phyloP scores from a whole-genome alignment of 1,140 invertebrate genomes.

The Apocrypta bakeri region DNA sequence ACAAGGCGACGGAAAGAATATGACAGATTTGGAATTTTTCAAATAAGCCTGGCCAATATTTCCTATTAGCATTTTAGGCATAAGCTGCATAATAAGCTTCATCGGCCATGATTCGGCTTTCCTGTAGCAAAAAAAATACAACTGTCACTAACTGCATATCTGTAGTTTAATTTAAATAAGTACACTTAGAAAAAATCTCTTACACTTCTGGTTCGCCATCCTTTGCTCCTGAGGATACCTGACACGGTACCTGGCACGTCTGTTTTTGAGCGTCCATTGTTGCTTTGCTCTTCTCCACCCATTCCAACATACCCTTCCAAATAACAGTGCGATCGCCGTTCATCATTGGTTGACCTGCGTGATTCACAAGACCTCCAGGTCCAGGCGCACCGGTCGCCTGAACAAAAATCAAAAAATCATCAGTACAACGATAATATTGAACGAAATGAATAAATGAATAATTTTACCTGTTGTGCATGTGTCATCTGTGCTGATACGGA shows the following conservation, averaged over 20 bases:
- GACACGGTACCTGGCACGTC: slow-evolving; percentile 88
- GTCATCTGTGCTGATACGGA: slow-evolving; percentile 63
- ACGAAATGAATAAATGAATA: neutral
- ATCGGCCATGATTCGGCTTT: slow-evolving; percentile 94
- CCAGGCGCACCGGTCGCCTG: slow-evolving; percentile 25
- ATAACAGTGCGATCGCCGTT: slow-evolving; percentile 81
- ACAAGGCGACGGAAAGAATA: slow-evolving; percentile 84
- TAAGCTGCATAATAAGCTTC: slow-evolving; percentile 93
- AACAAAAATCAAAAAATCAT: neutral
- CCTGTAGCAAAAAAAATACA: slow-evolving; percentile 70
- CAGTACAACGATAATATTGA: neutral
- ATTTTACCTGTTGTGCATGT: slow-evolving; percentile 63
- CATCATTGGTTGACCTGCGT: slow-evolving; percentile 36
- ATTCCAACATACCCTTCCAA: slow-evolving; percentile 92
- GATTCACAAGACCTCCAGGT: slow-evolving; percentile 2
- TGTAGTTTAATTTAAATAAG: neutral
- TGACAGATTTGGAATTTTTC: slow-evolving; percentile 90
- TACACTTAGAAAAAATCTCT: slow-evolving; percentile 59
- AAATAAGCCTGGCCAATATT: slow-evolving; percentile 90
- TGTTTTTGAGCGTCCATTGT: slow-evolving; percentile 84
- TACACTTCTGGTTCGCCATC: slow-evolving; percentile 90
- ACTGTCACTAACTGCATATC: neutral
- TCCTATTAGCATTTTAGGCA: slow-evolving; percentile 92
- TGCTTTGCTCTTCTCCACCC: slow-evolving; percentile 89
- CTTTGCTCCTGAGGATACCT: slow-evolving; percentile 84